Evolutionary conservation across 2,113 vertebrate species (phyloP).

Genomic region (Sporophila hypoxantha): DNA sequence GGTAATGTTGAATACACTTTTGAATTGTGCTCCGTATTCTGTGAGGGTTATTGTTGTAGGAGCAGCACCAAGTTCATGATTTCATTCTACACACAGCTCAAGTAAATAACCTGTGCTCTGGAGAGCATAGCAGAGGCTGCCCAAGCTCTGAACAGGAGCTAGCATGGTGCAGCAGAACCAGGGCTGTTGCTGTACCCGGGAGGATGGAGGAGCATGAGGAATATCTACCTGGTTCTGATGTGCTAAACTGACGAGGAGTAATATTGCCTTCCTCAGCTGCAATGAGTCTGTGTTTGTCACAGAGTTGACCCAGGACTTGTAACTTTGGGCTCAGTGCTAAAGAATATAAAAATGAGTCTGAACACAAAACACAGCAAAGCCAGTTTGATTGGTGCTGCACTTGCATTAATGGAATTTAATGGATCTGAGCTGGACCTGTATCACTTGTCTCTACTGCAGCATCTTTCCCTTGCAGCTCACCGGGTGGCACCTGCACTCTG

Average conservation of each 20-base stretch:
- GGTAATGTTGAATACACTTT: background rate
- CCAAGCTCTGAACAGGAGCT: background rate
- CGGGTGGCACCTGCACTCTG: background rate
- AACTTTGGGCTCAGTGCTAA: background rate
- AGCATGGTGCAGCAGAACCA: background rate
- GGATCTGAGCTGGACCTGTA: background rate
- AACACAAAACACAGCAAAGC: background rate
- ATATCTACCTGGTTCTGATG: background rate
- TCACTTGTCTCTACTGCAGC: background rate
- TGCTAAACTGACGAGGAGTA: background rate
- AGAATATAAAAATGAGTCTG: background rate
- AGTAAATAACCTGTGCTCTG: background rate
- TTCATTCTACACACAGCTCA: background rate
- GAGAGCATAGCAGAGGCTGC: background rate
- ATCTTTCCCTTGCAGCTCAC: background rate
- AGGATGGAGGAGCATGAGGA: background rate
- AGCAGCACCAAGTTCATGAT: background rate
- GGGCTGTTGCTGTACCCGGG: background rate
- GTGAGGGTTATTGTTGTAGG: background rate
- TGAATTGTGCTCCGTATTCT: rapidly evolving
- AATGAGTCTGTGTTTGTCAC: background rate
- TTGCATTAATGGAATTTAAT: background rate
- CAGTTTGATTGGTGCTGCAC: background rate
- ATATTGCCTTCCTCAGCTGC: background rate
- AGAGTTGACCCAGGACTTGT: background rate